These are phyloP conservation scores for Mastomys coucha DNA, from an alignment of 2,113 vertebrate genomes.

Conservation along the genomic window DNA sequence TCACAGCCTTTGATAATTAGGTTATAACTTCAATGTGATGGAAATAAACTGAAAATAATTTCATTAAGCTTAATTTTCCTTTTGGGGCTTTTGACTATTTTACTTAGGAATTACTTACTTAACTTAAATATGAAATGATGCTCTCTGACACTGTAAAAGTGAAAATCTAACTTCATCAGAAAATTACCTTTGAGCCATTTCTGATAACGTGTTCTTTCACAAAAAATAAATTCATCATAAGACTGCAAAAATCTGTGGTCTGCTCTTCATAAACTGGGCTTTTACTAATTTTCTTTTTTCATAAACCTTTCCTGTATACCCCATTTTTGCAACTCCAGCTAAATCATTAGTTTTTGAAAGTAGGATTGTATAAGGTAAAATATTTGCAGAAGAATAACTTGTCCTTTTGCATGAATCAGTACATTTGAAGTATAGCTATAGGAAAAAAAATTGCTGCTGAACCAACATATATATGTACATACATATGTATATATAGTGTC, in stretches of 20 bases:
- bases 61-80: neutral
- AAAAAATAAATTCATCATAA: slow-evolving; percentile 1
- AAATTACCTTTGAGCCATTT: neutral
- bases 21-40: slow-evolving; percentile 1
- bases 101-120: neutral
- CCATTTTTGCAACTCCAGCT: slow-evolving; percentile 69
- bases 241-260: neutral
- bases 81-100: neutral
- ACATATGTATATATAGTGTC: neutral
- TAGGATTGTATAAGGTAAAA: neutral
- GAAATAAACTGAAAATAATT: slow-evolving; percentile 43
- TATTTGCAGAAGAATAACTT: slow-evolving; percentile 49
- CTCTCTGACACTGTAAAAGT: neutral
- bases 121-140: slow-evolving; percentile 18
- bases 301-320: neutral
- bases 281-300: neutral
- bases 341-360: slow-evolving; percentile 69
- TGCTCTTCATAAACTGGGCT: neutral
- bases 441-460: slow-evolving; percentile 49
- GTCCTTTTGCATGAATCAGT: neutral
- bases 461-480: neutral
- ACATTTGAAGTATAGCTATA: neutral
- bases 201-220: neutral
- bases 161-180: neutral
- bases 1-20: neutral